Base-by-base conservation (phyloP, 2,113 vertebrate genomes). In the Boulengeromyrus knoepffleri region DNA sequence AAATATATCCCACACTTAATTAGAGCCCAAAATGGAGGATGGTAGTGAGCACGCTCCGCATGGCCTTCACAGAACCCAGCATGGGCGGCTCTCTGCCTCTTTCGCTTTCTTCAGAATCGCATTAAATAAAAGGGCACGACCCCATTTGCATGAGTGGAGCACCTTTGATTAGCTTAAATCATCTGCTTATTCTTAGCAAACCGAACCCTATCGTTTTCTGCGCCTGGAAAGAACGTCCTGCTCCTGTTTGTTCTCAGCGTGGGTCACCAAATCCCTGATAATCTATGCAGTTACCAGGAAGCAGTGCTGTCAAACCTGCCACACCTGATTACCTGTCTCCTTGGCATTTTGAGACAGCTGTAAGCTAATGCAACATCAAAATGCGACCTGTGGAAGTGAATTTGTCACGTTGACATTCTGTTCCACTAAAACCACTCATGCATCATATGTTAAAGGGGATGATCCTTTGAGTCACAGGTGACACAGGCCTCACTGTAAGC, bases 1-100 rank as follows among this genome's bases (percentile, higher is more conserved):
- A 85, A 62, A 89, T 89, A 56, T 85, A 85, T 52, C 77, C 53
- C 15, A 31, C 50, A n/a, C 83, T 24, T 24, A 85, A 46, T 85
- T 46, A 85, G 83, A 85, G 45, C 39, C 21, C 21, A 8, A 13
- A 24, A 85, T 47, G 83, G 39, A 13, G 42, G 83, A 0, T 3
- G 42, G 17, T 8, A 24, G 83, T 3, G 45, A n/a, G 17, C 45
- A 24, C 9, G 21, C 15, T 24, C 19, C 36, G 1, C 80, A 13
- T 84, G 42, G 39, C 80, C 42, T 83, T 24, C 80, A 39, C 31
- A 39, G 36, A 12, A 39, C 83, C 45, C 45, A n/a, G 80, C 12
- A 31, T 77, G 36, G 70, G 70, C 13, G 12, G 12, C 70, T 39
- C 36, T 36, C 80, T 85, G 80, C 19, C 45, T 46, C 83, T 46